Conservation (phyloP, 2,888 invertebrate genomes). For the Chloroclysta siterata region DNA sequence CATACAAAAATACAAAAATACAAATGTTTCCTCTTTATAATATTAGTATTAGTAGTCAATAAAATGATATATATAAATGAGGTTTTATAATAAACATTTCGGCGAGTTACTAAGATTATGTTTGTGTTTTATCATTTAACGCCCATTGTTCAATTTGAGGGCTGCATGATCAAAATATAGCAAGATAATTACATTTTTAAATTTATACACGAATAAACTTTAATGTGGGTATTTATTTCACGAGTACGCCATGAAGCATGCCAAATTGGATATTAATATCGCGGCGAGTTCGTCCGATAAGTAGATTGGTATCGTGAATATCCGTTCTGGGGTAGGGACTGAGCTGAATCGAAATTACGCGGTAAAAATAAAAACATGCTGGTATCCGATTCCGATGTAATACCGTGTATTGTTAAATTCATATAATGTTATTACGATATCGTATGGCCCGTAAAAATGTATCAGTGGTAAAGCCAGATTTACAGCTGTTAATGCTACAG, state of each 20-base stretch:
- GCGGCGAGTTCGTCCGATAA: constrained; percentile 59
- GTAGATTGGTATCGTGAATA: constrained; percentile 69
- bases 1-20: no score
- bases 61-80: no score
- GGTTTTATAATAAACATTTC: no score
- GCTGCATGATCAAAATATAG: neutral
- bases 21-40: no score
- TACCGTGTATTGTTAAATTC: constrained; percentile 56
- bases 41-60: no score
- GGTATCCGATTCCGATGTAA: constrained; percentile 52
- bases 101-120: no score
- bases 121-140: neutral
- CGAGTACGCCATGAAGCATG: constrained; percentile 41
- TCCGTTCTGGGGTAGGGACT: constrained; percentile 45
- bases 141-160: neutral
- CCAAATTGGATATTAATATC: constrained; percentile 70
- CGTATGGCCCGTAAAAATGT: constrained; percentile 39
- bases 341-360: constrained; percentile 42
- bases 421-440: constrained; percentile 46
- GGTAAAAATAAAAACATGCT: constrained; percentile 54
- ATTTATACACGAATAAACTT: neutral
- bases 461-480: constrained; percentile 29
- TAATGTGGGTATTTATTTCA: constrained; percentile 28
- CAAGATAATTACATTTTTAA: constrained; percentile 1
- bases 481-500: constrained; percentile 22